These are phyloP conservation scores for Tragelaphus imberbis DNA, from an alignment of 2,113 vertebrate species.

Conservation along the genomic window DNA sequence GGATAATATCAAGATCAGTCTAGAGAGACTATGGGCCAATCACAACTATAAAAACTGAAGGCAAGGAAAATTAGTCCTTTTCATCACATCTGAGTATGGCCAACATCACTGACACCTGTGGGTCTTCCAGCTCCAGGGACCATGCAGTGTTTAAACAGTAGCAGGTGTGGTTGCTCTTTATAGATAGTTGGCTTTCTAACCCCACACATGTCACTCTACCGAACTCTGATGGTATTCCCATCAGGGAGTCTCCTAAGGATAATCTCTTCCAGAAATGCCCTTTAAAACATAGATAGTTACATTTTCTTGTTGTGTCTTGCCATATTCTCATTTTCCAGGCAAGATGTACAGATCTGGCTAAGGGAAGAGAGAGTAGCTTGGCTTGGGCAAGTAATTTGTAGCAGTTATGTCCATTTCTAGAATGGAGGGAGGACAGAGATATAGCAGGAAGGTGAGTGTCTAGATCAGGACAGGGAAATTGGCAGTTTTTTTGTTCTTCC, in stretches of 20 bases:
- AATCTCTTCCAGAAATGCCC: neutral
- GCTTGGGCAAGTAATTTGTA: conserved; percentile 17
- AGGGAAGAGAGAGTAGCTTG: neutral
- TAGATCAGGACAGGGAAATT: neutral
- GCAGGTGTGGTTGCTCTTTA: neutral
- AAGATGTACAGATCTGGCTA: neutral
- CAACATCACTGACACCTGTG: neutral
- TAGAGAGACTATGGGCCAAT: neutral
- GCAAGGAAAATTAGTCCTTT: neutral
- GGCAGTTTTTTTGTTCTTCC: neutral
- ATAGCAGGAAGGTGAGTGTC: neutral
- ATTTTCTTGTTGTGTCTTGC: conserved; percentile 12
- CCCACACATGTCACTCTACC: neutral
- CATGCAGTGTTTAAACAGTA: neutral
- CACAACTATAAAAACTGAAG: neutral
- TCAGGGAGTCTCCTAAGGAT: neutral
- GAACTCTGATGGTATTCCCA: neutral
- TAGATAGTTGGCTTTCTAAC: neutral
- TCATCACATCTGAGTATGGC: neutral
- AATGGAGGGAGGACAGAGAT: neutral
- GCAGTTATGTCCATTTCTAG: neutral
- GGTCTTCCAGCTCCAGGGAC: neutral
- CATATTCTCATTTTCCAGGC: neutral
- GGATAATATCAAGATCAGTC: neutral
- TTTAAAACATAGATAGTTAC: conserved; percentile 19